A percentile compares a stretch with the other conserved stretches of the same genome.
These are phyloP conservation scores for Antigone vipio DNA, from an alignment of 2,113 vertebrate species.

Conservation along the genomic window DNA sequence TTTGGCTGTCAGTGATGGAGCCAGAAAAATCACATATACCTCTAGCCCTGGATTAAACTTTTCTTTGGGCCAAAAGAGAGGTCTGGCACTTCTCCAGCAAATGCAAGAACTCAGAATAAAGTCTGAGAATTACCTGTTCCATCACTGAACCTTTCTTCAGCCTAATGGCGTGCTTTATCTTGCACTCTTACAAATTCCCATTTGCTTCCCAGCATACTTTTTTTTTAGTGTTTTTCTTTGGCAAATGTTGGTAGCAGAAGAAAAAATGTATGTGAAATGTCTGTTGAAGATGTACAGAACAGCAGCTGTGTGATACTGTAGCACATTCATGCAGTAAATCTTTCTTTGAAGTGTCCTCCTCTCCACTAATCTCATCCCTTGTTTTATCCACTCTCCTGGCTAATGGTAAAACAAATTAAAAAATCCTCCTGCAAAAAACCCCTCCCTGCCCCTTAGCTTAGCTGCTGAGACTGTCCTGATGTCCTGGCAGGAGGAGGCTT, in stretches of 20 bases:
- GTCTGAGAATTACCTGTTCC: neutral
- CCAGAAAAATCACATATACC: neutral
- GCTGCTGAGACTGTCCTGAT: neutral
- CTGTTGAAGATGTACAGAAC: neutral
- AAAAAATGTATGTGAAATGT: neutral
- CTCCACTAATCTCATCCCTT: neutral
- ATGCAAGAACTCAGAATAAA: neutral
- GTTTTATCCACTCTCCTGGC: neutral
- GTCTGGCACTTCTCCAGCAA: neutral
- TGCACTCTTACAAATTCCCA: neutral
- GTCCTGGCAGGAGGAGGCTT: neutral
- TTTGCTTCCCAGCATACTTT: neutral
- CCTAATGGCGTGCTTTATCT: neutral
- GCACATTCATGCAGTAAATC: neutral
- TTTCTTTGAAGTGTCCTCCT: neutral
- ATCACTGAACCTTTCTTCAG: neutral
- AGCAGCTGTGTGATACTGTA: neutral
- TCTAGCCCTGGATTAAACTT: neutral
- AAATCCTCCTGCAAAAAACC: neutral
- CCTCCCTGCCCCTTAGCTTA: neutral
- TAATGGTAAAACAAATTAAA: neutral
- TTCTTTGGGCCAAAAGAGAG: neutral
- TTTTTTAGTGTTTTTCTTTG: neutral
- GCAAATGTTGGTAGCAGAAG: neutral
- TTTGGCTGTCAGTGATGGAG: neutral